Evolutionary conservation across 37 sponge, comb jelly and placozoan genomes (phyloP).

Genomic region (Cliona cf. orientalis): DNA sequence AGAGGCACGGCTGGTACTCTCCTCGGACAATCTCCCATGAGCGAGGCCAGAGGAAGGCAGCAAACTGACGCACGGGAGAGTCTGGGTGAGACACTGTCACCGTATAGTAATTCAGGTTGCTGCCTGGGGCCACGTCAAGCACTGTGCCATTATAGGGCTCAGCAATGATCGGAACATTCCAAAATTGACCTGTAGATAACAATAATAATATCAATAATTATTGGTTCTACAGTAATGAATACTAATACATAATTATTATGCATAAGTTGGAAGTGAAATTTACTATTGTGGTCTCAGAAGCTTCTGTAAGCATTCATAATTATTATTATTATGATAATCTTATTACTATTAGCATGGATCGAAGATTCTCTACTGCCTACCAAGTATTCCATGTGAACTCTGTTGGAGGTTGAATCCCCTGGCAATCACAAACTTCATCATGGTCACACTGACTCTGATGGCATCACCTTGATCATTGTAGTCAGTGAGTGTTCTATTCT

Average conservation of each 20-base stretch:
- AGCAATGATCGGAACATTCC: constrained; percentile 55
- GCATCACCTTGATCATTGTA: not conserved
- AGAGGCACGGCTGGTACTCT: constrained; percentile 25
- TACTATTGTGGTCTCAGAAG: no score
- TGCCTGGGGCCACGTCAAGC: not conserved
- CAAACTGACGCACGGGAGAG: not conserved
- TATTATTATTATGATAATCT: no score
- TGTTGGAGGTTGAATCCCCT: constrained; percentile 25
- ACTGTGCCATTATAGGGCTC: not conserved
- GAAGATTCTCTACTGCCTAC: constrained; percentile 10
- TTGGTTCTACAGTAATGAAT: not conserved
- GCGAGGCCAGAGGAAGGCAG: not conserved
- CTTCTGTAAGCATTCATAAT: no score
- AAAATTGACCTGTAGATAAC: constrained; percentile 69
- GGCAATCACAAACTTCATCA: constrained; percentile 10
- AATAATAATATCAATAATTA: not conserved
- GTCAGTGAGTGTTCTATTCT: not conserved
- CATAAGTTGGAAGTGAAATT: no score
- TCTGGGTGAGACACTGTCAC: constrained; percentile 6
- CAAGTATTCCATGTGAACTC: constrained; percentile 43
- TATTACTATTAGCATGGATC: no score
- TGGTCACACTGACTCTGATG: not conserved
- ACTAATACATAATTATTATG: not conserved
- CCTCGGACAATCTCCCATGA: not conserved
- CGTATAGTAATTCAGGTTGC: not conserved